Evolutionary conservation across 2,113 vertebrate genomes (phyloP).

Genomic region (Boulengeromyrus knoepffleri): DNA sequence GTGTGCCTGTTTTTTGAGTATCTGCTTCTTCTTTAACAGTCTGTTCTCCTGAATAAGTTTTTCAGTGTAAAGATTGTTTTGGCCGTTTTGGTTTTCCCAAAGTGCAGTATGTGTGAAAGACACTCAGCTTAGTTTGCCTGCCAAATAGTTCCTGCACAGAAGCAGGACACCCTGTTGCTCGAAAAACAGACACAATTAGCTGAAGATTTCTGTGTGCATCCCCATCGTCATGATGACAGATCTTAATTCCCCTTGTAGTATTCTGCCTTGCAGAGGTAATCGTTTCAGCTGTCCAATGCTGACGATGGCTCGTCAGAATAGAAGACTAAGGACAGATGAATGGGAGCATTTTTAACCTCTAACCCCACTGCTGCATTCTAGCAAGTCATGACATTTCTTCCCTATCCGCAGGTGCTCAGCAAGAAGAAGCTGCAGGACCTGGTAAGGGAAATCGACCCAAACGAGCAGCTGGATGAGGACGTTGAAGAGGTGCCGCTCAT

Average conservation of each 20-base stretch:
- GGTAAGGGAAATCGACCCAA: slow-evolving; percentile 94
- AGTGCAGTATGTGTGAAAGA: background rate
- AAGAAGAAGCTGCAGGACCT: slow-evolving; percentile 98
- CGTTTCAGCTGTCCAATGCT: background rate
- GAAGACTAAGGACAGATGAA: background rate
- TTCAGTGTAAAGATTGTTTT: background rate
- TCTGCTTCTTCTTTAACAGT: background rate
- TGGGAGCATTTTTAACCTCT: background rate
- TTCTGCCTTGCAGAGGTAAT: background rate
- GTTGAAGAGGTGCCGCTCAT: slow-evolving; percentile 81
- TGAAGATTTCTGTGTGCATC: background rate
- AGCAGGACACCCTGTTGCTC: background rate
- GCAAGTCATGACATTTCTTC: background rate
- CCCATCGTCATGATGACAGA: background rate
- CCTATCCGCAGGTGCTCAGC: slow-evolving; percentile 73
- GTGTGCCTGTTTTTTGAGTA: background rate
- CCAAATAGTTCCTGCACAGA: background rate
- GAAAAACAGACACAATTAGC: background rate
- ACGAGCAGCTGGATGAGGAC: slow-evolving; percentile 96
- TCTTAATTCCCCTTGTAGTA: background rate
- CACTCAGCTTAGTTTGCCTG: background rate
- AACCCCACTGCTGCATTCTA: background rate
- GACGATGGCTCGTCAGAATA: background rate
- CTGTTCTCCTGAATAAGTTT: background rate
- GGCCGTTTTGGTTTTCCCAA: background rate